phyloP scores from a whole-genome alignment of 2,113 vertebrate species.

The Euleptes europaea region DNA sequence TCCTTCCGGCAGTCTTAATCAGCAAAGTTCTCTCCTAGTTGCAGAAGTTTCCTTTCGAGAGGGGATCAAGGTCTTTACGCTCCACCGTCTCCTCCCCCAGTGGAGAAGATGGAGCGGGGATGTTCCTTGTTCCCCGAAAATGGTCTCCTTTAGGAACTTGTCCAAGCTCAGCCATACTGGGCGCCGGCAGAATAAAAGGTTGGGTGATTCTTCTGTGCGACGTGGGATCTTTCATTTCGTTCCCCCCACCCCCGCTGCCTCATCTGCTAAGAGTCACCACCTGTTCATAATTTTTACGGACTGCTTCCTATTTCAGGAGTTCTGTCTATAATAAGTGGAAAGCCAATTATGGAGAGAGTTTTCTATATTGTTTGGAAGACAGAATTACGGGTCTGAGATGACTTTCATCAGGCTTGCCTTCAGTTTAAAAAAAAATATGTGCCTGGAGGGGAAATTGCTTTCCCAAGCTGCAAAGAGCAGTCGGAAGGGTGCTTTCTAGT shows the following conservation, averaged over 20 bases:
- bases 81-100: background rate
- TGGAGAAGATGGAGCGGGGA: background rate
- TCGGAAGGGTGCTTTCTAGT: too few relatives aligned
- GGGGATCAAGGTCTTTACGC: background rate
- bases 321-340: background rate
- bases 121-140: conserved; percentile 22
- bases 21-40: conserved; percentile 48
- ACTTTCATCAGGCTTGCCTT: background rate
- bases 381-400: background rate
- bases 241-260: background rate
- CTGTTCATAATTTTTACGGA: background rate
- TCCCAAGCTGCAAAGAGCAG: too few relatives aligned
- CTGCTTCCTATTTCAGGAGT: background rate
- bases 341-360: too few relatives aligned
- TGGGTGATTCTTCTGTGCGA: background rate
- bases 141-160: accelerated
- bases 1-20: conserved; percentile 57
- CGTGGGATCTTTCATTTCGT: background rate
- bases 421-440: background rate
- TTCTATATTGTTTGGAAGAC: background rate
- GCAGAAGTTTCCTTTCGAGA: conserved; percentile 35
- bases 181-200: conserved; percentile 9
- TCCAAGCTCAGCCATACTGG: background rate
- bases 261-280: background rate
- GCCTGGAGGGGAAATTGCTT: too few relatives aligned